Percentiles rank a stretch among this genome's conserved stretches.
Conservation (phyloP, 1,140 invertebrate genomes). For the Drosophila paulistorum region DNA sequence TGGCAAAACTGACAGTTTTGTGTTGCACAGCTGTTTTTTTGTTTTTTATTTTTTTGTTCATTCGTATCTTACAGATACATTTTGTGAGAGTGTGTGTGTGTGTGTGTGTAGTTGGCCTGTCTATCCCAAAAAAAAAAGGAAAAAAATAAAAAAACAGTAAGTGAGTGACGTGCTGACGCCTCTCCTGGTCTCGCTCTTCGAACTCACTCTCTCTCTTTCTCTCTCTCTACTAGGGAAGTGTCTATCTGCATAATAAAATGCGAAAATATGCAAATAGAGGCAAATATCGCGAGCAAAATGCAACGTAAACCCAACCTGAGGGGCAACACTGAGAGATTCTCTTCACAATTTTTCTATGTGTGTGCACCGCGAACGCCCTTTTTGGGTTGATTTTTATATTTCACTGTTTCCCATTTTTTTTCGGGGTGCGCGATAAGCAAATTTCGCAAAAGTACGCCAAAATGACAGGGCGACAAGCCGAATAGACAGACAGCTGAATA, state of each 20-base stretch:
- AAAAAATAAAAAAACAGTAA: conserved; percentile 21
- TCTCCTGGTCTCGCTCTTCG: conserved; percentile 39
- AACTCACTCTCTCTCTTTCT: neutral
- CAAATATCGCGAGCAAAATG: conserved; percentile 59
- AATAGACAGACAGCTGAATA: conserved; percentile 68
- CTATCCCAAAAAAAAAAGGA: conserved; percentile 35
- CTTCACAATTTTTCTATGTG: neutral
- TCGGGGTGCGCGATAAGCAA: conserved; percentile 45
- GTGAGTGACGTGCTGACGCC: conserved; percentile 74
- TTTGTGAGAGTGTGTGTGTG: conserved; percentile 2
- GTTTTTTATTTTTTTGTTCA: neutral
- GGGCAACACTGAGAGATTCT: neutral
- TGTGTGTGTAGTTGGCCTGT: conserved; percentile 38
- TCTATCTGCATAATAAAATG: conserved; percentile 81
- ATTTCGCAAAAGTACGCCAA: conserved; percentile 70
- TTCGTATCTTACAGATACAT: neutral
- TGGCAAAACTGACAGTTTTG: conserved; percentile 66
- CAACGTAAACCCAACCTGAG: conserved; percentile 22
- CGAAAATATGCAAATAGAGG: conserved; percentile 73
- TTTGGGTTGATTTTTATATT: conserved; percentile 58
- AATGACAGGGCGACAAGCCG: conserved; percentile 62
- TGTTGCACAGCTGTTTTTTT: conserved; percentile 61
- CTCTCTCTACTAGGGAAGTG: conserved; percentile 18
- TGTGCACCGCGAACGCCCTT: conserved; percentile 35
- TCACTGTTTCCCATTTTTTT: neutral